Evolutionary conservation across 2,797 vertebrate genomes (phyloP), one percentile per base, ranked within the genome.

Genomic region (Champsocephalus esox): DNA sequence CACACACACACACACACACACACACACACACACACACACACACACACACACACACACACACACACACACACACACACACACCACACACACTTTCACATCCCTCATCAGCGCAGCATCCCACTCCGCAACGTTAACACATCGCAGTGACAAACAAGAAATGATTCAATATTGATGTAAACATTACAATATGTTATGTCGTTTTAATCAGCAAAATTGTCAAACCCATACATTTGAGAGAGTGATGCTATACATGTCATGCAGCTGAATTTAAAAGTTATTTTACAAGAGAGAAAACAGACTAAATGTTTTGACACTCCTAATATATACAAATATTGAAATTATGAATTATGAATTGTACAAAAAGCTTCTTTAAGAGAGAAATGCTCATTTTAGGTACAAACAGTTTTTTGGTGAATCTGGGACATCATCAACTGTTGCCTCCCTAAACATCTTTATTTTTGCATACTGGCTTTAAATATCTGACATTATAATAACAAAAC

Each of bases 111-210:
- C 44, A 82, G 63, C 59, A 49, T 85, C 83, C 75, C 45, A 76
- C 21, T 71, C 74, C 14, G 52, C 79, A 79, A 50, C 55, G 66
- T 61, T 59, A 86, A 82, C 74, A 80, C 70, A 38, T 61, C 3
- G 8, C 43, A 19, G 60, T 80, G 82, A 82, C 70, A 52, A 64
- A 43, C 60, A 19, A 21, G 4, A 74, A 65, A 24, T 38, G 1
- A 64, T 58, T 75, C 32, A 45, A 21, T 64, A 57, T 9, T 43
- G 28, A 62, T 56, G 44, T 16, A 1, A 54, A 57, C 9, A 28
- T 58, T 34, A 44, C 61, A 34, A 6, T 51, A 43, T 50, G 7
- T 67, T 17, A 43, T 65, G 46, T 24, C 0, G 43, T 16, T 11
- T 24, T 24, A 43, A 0, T 1, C 2, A 11, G 43, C 4, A 9